Evolutionary conservation across 2,888 invertebrate species (phyloP).

Genomic region (Ctena decussata): DNA sequence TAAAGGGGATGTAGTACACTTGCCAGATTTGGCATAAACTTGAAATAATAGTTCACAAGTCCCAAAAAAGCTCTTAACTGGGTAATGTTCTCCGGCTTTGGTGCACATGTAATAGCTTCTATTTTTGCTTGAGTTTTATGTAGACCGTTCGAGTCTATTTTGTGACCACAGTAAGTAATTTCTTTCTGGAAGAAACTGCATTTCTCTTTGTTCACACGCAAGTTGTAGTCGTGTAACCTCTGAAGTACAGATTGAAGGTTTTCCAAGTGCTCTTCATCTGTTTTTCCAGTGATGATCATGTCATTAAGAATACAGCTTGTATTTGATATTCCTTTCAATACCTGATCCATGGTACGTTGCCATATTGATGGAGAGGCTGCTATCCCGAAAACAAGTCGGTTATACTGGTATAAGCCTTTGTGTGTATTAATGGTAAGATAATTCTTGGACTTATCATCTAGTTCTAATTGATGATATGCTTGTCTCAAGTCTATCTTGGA

Average conservation of each 20-base stretch:
- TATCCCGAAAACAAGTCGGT: constrained; percentile 58
- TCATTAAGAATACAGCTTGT: not conserved
- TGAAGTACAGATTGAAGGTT: not conserved
- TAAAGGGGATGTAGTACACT: not conserved
- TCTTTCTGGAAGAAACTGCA: not conserved
- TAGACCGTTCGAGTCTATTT: no score
- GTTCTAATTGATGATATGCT: constrained; percentile 60
- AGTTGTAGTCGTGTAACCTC: not conserved
- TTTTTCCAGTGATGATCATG: not conserved
- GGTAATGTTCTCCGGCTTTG: not conserved
- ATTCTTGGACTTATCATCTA: constrained; percentile 48
- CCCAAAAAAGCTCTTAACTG: not conserved
- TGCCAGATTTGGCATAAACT: not conserved
- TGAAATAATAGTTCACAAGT: not conserved
- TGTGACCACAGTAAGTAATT: no score
- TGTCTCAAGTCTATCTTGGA: constrained; percentile 65
- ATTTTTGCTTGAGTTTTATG: not conserved
- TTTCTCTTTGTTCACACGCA: not conserved
- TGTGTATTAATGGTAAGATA: constrained; percentile 64
- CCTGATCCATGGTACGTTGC: constrained; percentile 60
- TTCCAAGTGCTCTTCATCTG: not conserved
- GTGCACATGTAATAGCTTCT: not conserved
- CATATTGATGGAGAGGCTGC: constrained; percentile 62
- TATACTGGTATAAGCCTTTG: constrained; percentile 55
- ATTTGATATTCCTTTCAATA: constrained; percentile 37